Percentiles rank a stretch among this genome's conserved stretches.
phyloP scores from a whole-genome alignment of 92 coral and sea anemone species.

The Zoanthus sociatus region DNA sequence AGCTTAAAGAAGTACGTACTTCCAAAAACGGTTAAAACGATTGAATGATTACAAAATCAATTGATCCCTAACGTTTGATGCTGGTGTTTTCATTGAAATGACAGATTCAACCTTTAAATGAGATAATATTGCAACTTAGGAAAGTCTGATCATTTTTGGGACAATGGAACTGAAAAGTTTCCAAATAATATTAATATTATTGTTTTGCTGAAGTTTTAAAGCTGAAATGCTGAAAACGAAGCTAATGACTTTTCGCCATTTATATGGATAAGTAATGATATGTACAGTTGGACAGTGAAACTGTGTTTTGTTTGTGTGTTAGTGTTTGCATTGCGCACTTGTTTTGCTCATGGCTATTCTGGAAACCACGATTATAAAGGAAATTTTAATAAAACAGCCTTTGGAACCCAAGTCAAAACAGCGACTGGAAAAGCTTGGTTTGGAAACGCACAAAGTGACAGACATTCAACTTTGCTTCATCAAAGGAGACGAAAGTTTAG shows the following conservation, averaged over 20 bases:
- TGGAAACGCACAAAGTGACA: neutral
- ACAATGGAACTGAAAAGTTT: neutral
- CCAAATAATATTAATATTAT: neutral
- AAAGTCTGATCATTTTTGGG: neutral
- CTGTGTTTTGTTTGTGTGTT: neutral
- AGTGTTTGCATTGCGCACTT: neutral
- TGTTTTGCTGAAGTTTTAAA: neutral
- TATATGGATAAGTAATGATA: constrained; percentile 22
- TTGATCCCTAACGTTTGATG: constrained; percentile 27
- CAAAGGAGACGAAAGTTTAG: neutral
- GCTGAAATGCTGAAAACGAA: constrained; percentile 3
- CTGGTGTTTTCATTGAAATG: constrained; percentile 39
- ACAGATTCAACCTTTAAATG: constrained; percentile 22
- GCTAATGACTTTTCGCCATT: neutral
- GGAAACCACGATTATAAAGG: neutral
- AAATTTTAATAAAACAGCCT: neutral
- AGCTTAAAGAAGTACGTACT: neutral
- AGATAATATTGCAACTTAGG: constrained; percentile 1
- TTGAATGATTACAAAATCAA: constrained; percentile 21
- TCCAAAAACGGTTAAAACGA: constrained; percentile 19
- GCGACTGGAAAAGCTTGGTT: neutral
- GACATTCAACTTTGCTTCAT: neutral
- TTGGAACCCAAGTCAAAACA: neutral
- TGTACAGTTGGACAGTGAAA: neutral
- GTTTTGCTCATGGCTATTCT: constrained; percentile 3